These are phyloP conservation scores for Gymnoscelis rufifasciata DNA, from an alignment of 2,888 invertebrate species.

Conservation along the genomic window DNA sequence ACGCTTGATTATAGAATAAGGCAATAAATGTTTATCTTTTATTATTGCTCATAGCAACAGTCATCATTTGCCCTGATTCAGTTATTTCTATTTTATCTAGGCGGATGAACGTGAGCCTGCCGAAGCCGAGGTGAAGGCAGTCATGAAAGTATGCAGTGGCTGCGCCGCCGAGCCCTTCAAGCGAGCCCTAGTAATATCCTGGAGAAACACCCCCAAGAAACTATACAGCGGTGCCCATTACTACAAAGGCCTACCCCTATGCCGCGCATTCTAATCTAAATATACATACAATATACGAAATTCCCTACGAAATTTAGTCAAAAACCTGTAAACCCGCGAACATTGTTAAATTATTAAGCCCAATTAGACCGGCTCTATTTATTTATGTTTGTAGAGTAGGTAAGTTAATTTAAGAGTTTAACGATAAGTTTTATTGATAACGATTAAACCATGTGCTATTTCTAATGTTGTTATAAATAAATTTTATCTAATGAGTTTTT, in stretches of 20 bases:
- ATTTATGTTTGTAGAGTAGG: slow-evolving; percentile 9
- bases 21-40: not conserved
- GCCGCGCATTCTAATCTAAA: slow-evolving; percentile 76
- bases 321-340: slow-evolving; percentile 2
- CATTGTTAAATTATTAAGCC: slow-evolving; percentile 18
- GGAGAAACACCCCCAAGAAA: slow-evolving; percentile 86
- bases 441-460: not conserved
- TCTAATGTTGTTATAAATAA: not conserved
- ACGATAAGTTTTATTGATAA: not conserved
- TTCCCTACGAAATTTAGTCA: slow-evolving; percentile 7
- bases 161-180: slow-evolving; percentile 89
- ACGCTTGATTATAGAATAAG: too few species aligned
- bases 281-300: not conserved
- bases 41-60: too few species aligned
- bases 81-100: slow-evolving; percentile 39
- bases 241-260: slow-evolving; percentile 82
- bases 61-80: too few species aligned
- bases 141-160: slow-evolving; percentile 87
- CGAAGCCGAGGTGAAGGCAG: slow-evolving; percentile 89
- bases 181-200: slow-evolving; percentile 87
- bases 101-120: slow-evolving; percentile 88
- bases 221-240: slow-evolving; percentile 85
- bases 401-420: slow-evolving; percentile 6
- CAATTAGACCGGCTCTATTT: slow-evolving; percentile 16
- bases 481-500: not conserved